Conservation (phyloP, 2,888 invertebrate species). For the Spialia ferax region DNA sequence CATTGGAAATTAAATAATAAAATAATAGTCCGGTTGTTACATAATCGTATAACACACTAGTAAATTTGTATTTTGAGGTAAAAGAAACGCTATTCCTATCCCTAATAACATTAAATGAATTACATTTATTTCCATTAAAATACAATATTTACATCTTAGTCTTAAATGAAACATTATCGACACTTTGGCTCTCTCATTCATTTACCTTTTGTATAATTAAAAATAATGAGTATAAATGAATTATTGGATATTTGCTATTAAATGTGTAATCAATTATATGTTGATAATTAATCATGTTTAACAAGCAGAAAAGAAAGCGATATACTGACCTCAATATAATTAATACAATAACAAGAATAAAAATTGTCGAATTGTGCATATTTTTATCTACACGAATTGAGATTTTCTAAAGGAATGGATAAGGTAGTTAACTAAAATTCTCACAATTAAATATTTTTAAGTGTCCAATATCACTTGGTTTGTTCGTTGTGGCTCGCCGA, state of each 20-base stretch:
- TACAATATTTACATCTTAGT: constrained; percentile 75
- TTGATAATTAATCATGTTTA: constrained; percentile 48
- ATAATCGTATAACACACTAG: constrained; percentile 49
- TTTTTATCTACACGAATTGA: constrained; percentile 68
- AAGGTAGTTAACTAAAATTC: constrained; percentile 63
- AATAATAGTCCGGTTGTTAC: constrained; percentile 36
- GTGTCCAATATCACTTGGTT: constrained; percentile 76
- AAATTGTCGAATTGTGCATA: constrained; percentile 65
- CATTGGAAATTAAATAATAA: constrained; percentile 23
- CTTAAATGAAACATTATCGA: constrained; percentile 64
- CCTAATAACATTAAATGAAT: constrained; percentile 71
- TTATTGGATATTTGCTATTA: constrained; percentile 48
- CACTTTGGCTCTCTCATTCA: constrained; percentile 78
- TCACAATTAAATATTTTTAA: constrained; percentile 65
- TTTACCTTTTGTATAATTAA: constrained; percentile 59
- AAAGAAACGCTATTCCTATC: constrained; percentile 68
- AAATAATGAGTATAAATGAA: constrained; percentile 77
- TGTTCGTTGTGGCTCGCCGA: constrained; percentile 80
- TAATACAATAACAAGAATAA: constrained; percentile 48
- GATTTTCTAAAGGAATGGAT: constrained; percentile 66
- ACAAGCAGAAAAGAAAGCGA: constrained; percentile 60
- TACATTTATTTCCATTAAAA: constrained; percentile 66
- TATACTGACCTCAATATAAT: constrained; percentile 67
- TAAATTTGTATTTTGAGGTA: constrained; percentile 65
- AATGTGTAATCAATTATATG: too few species aligned